Evolutionary conservation across 2,888 invertebrate species (phyloP).

Genomic region (Brenthis ino): DNA sequence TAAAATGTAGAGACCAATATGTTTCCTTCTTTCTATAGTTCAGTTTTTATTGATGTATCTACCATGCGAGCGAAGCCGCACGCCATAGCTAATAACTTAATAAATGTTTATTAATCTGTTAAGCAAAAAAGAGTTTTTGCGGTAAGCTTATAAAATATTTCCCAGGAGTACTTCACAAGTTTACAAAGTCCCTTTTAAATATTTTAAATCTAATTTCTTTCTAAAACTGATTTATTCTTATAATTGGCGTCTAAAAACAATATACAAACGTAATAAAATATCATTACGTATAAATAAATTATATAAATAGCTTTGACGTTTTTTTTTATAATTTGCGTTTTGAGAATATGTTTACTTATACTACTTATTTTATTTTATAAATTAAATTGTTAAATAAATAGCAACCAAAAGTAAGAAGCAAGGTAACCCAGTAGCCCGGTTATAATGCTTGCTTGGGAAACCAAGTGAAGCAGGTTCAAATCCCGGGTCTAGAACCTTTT

Average conservation of each 20-base stretch:
- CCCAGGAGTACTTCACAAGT: slow-evolving; percentile 22
- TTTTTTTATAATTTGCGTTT: too few species aligned
- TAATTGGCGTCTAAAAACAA: not conserved
- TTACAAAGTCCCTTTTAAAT: slow-evolving; percentile 18
- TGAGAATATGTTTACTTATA: too few species aligned
- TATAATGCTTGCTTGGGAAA: too few species aligned
- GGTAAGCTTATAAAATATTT: slow-evolving; percentile 20
- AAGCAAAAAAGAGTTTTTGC: slow-evolving; percentile 18
- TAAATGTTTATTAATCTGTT: slow-evolving; percentile 7
- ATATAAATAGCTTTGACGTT: too few species aligned
- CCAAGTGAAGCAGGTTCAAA: too few species aligned
- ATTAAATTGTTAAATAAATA: too few species aligned
- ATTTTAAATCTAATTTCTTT: slow-evolving; percentile 20
- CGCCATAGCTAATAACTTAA: slow-evolving; percentile 17
- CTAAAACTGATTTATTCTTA: slow-evolving; percentile 16
- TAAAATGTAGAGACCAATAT: too few species aligned
- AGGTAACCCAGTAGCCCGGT: too few species aligned
- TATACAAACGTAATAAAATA: not conserved
- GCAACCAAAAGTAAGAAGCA: too few species aligned
- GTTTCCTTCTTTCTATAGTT: not conserved
- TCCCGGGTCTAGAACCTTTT: too few species aligned
- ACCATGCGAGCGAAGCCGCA: not conserved
- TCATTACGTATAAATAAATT: too few species aligned
- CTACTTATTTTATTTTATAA: too few species aligned
- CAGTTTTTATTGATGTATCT: not conserved